A percentile compares a stretch with the other conserved stretches of the same genome.
phyloP scores from a whole-genome alignment of 2,113 vertebrate genomes.

The Melanerpes aurifrons region DNA sequence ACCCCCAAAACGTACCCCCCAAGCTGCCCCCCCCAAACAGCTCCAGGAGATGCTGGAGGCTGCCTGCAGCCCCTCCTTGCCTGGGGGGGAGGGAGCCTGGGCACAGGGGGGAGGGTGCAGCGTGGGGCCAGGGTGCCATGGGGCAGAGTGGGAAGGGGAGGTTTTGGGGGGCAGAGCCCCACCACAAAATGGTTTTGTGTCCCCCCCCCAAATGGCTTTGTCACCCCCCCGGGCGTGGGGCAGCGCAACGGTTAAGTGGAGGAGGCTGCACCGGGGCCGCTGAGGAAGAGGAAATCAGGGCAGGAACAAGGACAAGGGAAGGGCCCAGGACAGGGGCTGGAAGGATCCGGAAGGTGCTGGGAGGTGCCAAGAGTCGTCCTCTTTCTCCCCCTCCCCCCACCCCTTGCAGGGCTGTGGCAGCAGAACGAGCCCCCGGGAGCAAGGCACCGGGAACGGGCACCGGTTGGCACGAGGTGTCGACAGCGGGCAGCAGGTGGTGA shows the following conservation, averaged over 20 bases:
- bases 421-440: too few relatives aligned
- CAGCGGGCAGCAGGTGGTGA: fast-evolving
- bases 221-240: not conserved
- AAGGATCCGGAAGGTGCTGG: not conserved
- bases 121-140: fast-evolving
- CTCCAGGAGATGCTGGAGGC: not conserved
- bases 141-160: not conserved
- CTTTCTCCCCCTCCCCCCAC: too few relatives aligned
- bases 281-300: conserved; percentile 24
- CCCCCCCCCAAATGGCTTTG: fast-evolving
- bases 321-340: not conserved
- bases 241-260: not conserved
- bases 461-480: fast-evolving
- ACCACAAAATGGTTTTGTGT: fast-evolving
- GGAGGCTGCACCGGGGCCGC: not conserved
- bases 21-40: too few relatives aligned
- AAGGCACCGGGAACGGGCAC: not conserved
- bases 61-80: too few relatives aligned
- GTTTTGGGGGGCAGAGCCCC: not conserved
- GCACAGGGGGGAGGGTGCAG: fast-evolving
- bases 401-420: too few relatives aligned
- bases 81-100: not conserved
- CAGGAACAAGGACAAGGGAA: conserved; percentile 17
- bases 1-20: not conserved
- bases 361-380: not conserved